A percentile compares a stretch with the other conserved stretches of the same genome.
Conservation (phyloP, 1,140 invertebrate species). For the Drosophila rhopaloa region DNA sequence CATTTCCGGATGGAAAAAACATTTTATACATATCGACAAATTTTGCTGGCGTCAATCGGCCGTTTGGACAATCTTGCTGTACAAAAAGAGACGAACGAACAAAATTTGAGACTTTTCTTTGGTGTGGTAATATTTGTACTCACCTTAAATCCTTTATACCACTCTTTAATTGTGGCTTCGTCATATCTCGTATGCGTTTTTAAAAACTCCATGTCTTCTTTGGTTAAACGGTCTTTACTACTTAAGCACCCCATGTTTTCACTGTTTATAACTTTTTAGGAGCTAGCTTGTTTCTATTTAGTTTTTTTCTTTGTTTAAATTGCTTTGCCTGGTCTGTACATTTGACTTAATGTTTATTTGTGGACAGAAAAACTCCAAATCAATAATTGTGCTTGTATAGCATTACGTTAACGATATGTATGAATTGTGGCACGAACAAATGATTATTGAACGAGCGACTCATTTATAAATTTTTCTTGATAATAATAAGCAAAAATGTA, state of each 20-base stretch:
- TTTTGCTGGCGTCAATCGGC: slow-evolving; percentile 97
- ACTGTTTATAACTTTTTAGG: slow-evolving; percentile 66
- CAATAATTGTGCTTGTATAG: slow-evolving; percentile 69
- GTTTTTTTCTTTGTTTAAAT: slow-evolving; percentile 53
- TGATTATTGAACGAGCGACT: slow-evolving; percentile 42
- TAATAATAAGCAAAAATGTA: slow-evolving; percentile 56
- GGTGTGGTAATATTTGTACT: slow-evolving; percentile 74
- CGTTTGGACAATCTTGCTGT: slow-evolving; percentile 99
- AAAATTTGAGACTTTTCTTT: slow-evolving; percentile 32
- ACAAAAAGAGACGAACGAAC: slow-evolving; percentile 68
- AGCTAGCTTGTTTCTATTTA: slow-evolving; percentile 53
- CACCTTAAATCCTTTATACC: slow-evolving; percentile 99
- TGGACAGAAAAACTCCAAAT: slow-evolving; percentile 49
- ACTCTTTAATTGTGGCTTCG: slow-evolving; percentile 98
- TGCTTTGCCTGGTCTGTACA: slow-evolving; percentile 49
- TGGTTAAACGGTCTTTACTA: slow-evolving; percentile 97
- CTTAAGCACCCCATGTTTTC: slow-evolving; percentile 94
- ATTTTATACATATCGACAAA: slow-evolving; percentile 99
- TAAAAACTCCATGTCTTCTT: slow-evolving; percentile 98
- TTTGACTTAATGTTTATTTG: slow-evolving; percentile 56
- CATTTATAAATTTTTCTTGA: slow-evolving; percentile 50
- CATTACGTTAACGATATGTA: slow-evolving; percentile 75
- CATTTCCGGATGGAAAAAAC: slow-evolving; percentile 99
- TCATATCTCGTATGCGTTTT: slow-evolving; percentile 98
- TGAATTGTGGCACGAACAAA: slow-evolving; percentile 56